Base-by-base conservation (phyloP, 2,888 invertebrate genomes). In the Drosophila longiperda region DNA sequence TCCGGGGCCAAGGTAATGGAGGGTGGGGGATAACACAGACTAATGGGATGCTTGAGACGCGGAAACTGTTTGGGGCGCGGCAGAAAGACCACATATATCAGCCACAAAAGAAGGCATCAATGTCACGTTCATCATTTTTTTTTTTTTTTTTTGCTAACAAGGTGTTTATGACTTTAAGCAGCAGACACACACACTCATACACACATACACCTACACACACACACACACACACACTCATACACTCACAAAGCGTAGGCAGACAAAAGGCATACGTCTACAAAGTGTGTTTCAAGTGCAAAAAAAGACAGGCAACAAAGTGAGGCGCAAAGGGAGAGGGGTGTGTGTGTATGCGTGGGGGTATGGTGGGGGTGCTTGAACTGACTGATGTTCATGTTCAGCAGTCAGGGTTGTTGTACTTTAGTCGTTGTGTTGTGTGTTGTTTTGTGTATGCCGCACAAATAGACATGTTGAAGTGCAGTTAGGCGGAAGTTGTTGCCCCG, bases 31-130 rank as follows among this genome's bases (percentile, higher is more conserved):
- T 57, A 20, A 34, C 36, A 26, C 52, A 59, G 52, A 42, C 38
- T 38, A 59, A 62, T 49, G 66, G 55, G 64, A 66, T 69, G 66
- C 87, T 85, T 87, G 87, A 85, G 85, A 85, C 87, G 71, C 85
- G 84, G 84, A 82, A 87, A 78, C 87, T 81, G 85, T 79, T 80
- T 67, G 50, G 70, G 73, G 59, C 32, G 38, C 52, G 15, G 38
- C 50, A 42, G 29, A 29, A 34, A 54, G 34, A 34, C 58, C 59
- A 61, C 66, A 62, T 40, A 36, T 57, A 66, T 63, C 57, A 40
- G 64, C 75, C 70, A 85, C 78, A 86, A 82, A 86, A 89, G 86
- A 78, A 78, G 87, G 84, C 90, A 90, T 90, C 91, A 91, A 90
- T 90, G 91, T 90, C 90, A 91, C 90, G 90, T 90, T 90, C 89